phyloP scores from a whole-genome alignment of 2,888 invertebrate genomes.

The Eupelmus urozonus region DNA sequence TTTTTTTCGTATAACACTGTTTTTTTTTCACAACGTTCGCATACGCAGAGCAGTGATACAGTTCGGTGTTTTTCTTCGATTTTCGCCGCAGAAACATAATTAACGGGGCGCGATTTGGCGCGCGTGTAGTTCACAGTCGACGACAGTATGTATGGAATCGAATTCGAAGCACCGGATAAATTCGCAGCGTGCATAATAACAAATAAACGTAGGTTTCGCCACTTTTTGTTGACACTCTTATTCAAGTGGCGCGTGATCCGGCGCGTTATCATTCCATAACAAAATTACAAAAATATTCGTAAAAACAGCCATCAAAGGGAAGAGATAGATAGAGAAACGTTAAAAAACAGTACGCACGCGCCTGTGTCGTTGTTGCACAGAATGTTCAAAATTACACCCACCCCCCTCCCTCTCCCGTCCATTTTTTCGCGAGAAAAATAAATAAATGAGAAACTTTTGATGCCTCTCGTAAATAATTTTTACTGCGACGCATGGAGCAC shows the following conservation, averaged over 20 bases:
- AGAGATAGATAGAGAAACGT: background rate
- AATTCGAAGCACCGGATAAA: too few species aligned
- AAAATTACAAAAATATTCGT: slow-evolving; percentile 13
- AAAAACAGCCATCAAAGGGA: slow-evolving; percentile 15
- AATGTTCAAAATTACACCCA: slow-evolving; percentile 5
- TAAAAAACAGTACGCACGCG: too few species aligned
- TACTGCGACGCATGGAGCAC: background rate
- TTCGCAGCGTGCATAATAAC: background rate
- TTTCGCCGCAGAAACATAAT: background rate
- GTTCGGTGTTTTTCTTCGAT: background rate
- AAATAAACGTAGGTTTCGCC: background rate
- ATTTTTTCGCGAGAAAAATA: background rate
- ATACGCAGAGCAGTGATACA: background rate
- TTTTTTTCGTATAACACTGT: slow-evolving; percentile 19
- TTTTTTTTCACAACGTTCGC: slow-evolving; percentile 15
- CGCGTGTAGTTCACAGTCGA: background rate
- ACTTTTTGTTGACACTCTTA: background rate
- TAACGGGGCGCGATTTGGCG: background rate
- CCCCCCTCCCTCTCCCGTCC: background rate
- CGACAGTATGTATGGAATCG: background rate
- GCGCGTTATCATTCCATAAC: slow-evolving; percentile 2
- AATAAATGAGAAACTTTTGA: background rate
- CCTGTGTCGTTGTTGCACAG: slow-evolving; percentile 11
- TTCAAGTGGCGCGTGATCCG: background rate
- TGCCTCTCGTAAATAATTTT: background rate